Base-by-base conservation (phyloP, 1,140 invertebrate genomes). In the Macrobrachium rosenbergii region DNA sequence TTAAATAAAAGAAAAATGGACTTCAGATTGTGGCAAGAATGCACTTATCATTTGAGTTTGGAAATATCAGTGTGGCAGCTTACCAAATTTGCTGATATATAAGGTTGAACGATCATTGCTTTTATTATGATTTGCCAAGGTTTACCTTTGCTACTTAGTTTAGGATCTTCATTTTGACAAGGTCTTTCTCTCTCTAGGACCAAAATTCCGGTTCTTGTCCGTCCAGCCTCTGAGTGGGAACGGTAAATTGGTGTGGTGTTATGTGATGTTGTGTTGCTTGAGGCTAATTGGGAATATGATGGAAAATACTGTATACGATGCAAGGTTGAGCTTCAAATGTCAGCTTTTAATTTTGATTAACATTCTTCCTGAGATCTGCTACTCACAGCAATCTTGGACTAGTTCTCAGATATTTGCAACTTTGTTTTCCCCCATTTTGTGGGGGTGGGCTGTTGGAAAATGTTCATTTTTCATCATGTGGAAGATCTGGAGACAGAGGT, bases 141-240 rank as follows among this genome's bases (percentile, higher is more conserved):
- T n/a, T 77, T 62, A 52, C 19, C 58, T 64, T 82, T 67, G 28
- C 43, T 19, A 10, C 43, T 67, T 63, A 21, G 52, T 62, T 76
- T 62, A n/a, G 23, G 60, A n/a, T 12, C 69, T 60, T 76, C 59
- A 21, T 62, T 69, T 67, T 83, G 52, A 75, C 62, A 60, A 79
- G 78, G 85, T 87, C 59, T 83, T 64, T 88, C 58, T 83, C 62
- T 78, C 80, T 88, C 67, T 88, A 88, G 86, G 86, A 88, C 86
- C 80, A 88, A 78, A 88, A 88, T 88, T 28, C 86, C 86, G 81
- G 86, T 88, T 82, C 81, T 88, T 88, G 86, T 82, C 72, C 67
- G 80, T 78, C 75, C 86, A 72, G 80, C 81, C 80, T 82, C 86
- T 78, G 86, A 88, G 82, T 83, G 80, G 86, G 86, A 82, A 88